A percentile compares a stretch with the other conserved stretches of the same genome.
These are phyloP conservation scores for Drosophila micromelanica DNA, from an alignment of 1,140 invertebrate genomes.

Conservation along the genomic window DNA sequence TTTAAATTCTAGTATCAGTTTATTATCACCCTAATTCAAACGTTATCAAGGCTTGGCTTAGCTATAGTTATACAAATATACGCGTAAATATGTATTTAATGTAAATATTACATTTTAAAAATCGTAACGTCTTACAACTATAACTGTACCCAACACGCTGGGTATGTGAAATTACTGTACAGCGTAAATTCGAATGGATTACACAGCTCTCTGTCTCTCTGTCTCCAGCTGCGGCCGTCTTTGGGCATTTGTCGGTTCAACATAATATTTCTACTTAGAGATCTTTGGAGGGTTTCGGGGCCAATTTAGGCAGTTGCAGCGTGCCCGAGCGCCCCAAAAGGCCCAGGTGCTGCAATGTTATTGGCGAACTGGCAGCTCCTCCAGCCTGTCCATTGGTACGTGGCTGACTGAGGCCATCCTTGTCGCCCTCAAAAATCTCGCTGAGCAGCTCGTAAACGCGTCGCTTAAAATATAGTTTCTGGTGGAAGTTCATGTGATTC, in stretches of 20 bases:
- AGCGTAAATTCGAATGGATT: conserved; percentile 41
- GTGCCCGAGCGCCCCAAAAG: conserved; percentile 24
- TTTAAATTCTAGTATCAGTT: conserved; percentile 1
- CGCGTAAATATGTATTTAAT: conserved; percentile 20
- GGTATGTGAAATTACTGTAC: conserved; percentile 34
- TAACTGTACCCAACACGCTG: conserved; percentile 7
- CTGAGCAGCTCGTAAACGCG: conserved; percentile 70
- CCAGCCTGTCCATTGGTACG: conserved; percentile 12
- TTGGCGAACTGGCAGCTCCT: neutral
- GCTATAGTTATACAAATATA: conserved; percentile 1
- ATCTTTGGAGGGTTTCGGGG: conserved; percentile 32
- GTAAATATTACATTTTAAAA: conserved; percentile 37
- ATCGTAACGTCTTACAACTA: conserved; percentile 25
- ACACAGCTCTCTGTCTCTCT: conserved; percentile 5
- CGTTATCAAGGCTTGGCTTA: conserved; percentile 2
- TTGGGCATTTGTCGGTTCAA: conserved; percentile 21
- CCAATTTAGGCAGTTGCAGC: conserved; percentile 52
- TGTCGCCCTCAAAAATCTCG: conserved; percentile 57
- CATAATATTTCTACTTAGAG: conserved; percentile 13
- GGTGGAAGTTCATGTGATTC: conserved; percentile 68
- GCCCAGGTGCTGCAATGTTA: conserved; percentile 29
- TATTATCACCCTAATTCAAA: neutral
- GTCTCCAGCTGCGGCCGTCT: conserved; percentile 29
- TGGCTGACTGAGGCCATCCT: neutral
- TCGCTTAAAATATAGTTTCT: conserved; percentile 76